Evolutionary conservation across 2,888 invertebrate genomes (phyloP).

Genomic region (Conomelus anceps): DNA sequence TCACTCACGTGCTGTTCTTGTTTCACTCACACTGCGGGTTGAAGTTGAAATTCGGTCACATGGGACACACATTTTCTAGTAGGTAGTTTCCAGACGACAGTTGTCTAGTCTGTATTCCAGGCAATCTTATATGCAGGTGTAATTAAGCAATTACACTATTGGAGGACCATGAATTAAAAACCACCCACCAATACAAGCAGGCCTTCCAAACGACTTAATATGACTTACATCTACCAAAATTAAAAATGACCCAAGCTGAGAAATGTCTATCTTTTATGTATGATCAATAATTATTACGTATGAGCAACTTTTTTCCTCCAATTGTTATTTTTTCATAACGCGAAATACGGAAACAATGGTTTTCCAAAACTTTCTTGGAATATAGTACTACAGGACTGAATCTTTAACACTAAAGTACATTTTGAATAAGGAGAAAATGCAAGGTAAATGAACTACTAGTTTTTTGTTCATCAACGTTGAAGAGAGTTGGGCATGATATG

Average conservation of each 20-base stretch:
- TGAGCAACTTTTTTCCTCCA: too few relatives aligned
- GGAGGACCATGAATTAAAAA: background rate
- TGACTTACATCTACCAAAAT: background rate
- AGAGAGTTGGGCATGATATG: too few relatives aligned
- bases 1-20: background rate
- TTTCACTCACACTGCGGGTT: background rate
- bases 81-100: background rate
- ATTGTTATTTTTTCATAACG: too few relatives aligned
- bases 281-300: too few relatives aligned
- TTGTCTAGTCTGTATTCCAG: background rate
- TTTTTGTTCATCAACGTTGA: too few relatives aligned
- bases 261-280: too few relatives aligned
- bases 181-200: background rate
- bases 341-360: too few relatives aligned
- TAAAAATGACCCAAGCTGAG: background rate
- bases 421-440: too few relatives aligned
- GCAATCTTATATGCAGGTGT: background rate
- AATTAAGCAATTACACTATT: background rate
- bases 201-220: background rate
- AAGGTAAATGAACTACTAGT: too few relatives aligned
- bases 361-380: too few relatives aligned
- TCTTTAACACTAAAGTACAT: too few relatives aligned
- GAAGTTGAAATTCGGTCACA: background rate
- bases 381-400: too few relatives aligned
- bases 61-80: background rate